Conservation (phyloP, 2,113 vertebrate species). For the Malurus cyaneus region DNA sequence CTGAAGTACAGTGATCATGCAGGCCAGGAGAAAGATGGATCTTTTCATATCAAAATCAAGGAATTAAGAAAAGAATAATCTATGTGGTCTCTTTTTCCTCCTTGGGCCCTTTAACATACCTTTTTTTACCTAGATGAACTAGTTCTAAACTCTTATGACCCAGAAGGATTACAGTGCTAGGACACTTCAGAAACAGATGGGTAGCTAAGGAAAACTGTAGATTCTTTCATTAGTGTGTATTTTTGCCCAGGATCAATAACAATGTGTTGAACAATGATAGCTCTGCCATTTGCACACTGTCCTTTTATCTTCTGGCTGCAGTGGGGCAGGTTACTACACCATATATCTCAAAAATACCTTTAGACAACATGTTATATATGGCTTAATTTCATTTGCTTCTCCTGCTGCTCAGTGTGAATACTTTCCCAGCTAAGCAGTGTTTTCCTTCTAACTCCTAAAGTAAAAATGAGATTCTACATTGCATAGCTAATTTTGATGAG, state of each 20-base stretch:
- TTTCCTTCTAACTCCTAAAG: neutral
- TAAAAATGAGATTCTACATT: neutral
- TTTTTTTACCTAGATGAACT: neutral
- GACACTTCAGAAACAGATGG: neutral
- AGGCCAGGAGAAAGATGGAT: neutral
- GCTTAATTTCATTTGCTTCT: neutral
- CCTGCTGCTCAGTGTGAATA: slow-evolving; percentile 8
- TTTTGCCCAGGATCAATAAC: neutral
- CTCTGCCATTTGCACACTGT: neutral
- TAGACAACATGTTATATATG: slow-evolving; percentile 14
- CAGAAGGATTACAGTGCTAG: neutral
- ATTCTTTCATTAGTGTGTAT: neutral
- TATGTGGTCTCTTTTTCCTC: neutral
- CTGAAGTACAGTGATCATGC: neutral
- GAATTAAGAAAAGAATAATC: neutral
- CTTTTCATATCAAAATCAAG: neutral
- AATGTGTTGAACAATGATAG: neutral
- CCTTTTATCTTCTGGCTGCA: slow-evolving; percentile 1
- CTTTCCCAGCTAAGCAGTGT: slow-evolving; percentile 27
- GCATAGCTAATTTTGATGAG: neutral
- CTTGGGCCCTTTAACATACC: neutral
- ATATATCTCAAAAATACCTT: neutral
- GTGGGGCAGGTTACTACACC: slow-evolving; percentile 11
- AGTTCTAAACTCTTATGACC: neutral
- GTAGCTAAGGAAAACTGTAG: neutral